These are phyloP conservation scores for Aramus guarauna DNA, from an alignment of 2,113 vertebrate genomes.

Conservation along the genomic window DNA sequence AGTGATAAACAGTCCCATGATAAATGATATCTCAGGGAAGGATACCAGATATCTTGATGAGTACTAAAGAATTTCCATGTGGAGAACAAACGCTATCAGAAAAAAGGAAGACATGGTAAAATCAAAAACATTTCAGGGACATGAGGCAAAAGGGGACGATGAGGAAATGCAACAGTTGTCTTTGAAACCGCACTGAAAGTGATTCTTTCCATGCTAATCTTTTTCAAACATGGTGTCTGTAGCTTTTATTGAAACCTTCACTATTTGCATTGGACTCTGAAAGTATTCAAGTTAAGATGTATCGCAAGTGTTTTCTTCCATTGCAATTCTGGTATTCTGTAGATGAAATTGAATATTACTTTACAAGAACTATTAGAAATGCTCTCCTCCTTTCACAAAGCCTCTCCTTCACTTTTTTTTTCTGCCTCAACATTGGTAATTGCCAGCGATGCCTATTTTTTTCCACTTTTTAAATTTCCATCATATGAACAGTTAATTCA, in stretches of 20 bases:
- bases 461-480: background rate
- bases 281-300: background rate
- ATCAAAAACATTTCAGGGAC: background rate
- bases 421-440: background rate
- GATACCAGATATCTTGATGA: slow-evolving; percentile 21
- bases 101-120: background rate
- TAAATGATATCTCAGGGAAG: slow-evolving; percentile 18
- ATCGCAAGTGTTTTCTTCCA: background rate
- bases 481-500: background rate
- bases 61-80: slow-evolving; percentile 14
- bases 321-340: background rate
- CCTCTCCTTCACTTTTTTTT: background rate
- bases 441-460: background rate
- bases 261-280: background rate
- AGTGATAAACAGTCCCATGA: background rate
- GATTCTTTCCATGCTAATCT: background rate
- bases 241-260: background rate
- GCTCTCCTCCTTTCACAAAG: background rate
- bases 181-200: background rate
- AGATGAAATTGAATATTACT: background rate
- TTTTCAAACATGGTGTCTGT: background rate
- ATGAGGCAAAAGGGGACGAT: background rate
- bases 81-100: background rate
- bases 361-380: background rate
- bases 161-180: background rate